Evolutionary conservation across 2,888 invertebrate genomes (phyloP).

Genomic region (Amaurobius ferox): DNA sequence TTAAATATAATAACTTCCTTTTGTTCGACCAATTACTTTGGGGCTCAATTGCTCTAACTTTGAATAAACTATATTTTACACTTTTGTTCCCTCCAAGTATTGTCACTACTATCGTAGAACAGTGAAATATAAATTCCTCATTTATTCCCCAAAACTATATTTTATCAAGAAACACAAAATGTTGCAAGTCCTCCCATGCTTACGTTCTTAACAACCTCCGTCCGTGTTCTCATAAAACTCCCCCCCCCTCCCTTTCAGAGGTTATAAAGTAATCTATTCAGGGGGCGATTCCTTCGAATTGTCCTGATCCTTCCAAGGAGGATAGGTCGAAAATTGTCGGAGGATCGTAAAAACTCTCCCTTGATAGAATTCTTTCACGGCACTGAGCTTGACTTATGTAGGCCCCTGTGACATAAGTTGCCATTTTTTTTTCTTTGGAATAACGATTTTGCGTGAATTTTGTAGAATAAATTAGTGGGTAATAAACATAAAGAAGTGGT

Average conservation of each 20-base stretch:
- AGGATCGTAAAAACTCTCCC: neutral
- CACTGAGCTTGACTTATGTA: neutral
- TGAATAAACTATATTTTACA: too few species aligned
- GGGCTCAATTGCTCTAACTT: too few species aligned
- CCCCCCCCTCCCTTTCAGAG: neutral
- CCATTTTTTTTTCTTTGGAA: neutral
- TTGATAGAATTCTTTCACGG: neutral
- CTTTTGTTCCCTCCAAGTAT: too few species aligned
- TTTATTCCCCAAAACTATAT: too few species aligned
- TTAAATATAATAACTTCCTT: too few species aligned
- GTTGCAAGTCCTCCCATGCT: neutral
- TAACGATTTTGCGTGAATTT: neutral
- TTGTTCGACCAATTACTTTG: too few species aligned
- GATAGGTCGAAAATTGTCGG: neutral
- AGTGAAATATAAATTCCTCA: too few species aligned
- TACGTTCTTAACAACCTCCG: neutral
- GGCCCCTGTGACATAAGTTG: neutral
- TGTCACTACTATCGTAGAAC: too few species aligned
- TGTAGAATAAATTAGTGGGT: too few species aligned
- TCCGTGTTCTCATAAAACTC: neutral
- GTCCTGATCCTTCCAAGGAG: neutral
- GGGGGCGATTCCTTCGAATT: neutral
- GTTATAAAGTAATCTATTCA: neutral
- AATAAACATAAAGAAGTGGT: too few species aligned
- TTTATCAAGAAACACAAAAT: too few species aligned